Conservation (phyloP, 2,113 vertebrate genomes). For the Alexandromys fortis region DNA sequence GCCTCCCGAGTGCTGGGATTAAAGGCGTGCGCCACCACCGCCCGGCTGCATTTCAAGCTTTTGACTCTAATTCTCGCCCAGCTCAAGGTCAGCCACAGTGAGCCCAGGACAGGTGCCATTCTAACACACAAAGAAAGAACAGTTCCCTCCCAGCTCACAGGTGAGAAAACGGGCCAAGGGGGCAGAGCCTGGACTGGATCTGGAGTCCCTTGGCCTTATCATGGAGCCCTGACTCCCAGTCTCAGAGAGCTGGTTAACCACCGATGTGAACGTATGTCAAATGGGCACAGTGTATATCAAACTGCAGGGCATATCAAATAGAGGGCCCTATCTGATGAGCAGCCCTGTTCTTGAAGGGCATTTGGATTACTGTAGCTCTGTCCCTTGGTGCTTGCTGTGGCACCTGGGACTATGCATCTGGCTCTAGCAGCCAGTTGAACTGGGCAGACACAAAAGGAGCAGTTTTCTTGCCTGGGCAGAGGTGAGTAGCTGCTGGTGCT, state of each 20-base stretch:
- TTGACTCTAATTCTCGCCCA: conserved; percentile 53
- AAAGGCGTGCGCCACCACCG: too few species aligned
- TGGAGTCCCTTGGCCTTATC: background rate
- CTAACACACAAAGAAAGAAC: background rate
- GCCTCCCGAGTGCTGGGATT: too few species aligned
- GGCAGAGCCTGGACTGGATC: background rate
- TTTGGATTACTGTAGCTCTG: background rate
- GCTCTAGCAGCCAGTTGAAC: background rate
- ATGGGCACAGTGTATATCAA: conserved; percentile 35
- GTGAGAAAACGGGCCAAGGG: background rate
- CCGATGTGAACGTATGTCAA: conserved; percentile 37
- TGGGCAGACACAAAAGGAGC: background rate
- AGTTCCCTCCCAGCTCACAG: background rate
- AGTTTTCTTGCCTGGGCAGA: background rate
- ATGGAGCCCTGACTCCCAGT: background rate
- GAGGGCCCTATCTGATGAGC: conserved; percentile 15
- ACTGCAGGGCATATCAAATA: background rate
- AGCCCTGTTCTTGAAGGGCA: conserved; percentile 19
- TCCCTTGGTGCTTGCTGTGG: background rate
- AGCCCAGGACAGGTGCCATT: background rate
- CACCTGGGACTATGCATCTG: background rate
- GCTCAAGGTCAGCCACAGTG: background rate
- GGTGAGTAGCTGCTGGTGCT: background rate
- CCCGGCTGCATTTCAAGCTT: background rate
- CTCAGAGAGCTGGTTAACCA: background rate